phyloP scores from a whole-genome alignment of 2,797 vertebrate genomes.

The Prunella strophiata region DNA sequence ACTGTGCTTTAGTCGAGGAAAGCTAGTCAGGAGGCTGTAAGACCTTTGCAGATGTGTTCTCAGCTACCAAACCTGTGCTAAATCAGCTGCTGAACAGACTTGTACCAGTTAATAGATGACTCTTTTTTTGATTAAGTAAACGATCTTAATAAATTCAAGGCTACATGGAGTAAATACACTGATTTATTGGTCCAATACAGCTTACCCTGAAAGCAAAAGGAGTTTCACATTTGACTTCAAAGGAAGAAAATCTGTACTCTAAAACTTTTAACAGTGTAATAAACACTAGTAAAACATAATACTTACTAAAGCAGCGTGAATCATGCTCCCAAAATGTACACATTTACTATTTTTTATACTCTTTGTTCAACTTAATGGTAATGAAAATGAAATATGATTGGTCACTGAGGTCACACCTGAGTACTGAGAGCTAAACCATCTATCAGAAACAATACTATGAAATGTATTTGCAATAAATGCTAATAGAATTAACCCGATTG shows the following conservation, averaged over 20 bases:
- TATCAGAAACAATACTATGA: background rate
- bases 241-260: background rate
- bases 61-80: background rate
- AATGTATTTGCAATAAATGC: background rate
- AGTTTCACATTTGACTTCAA: conserved; percentile 39
- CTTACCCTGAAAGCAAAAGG: conserved; percentile 2
- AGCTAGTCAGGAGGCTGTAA: background rate
- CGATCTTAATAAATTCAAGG: conserved; percentile 4
- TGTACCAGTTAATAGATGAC: background rate
- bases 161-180: background rate
- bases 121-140: background rate
- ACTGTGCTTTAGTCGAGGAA: background rate
- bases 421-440: background rate
- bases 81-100: background rate
- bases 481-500: background rate
- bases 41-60: background rate
- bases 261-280: background rate
- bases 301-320: conserved; percentile 18
- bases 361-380: background rate
- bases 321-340: background rate
- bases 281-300: conserved; percentile 29
- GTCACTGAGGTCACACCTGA: background rate
- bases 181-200: conserved; percentile 2
- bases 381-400: background rate
- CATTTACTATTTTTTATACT: background rate